Evolutionary conservation across 2,888 invertebrate genomes (phyloP), one percentile per base, ranked within the genome.

Genomic region (Epirrhoe alternata): DNA sequence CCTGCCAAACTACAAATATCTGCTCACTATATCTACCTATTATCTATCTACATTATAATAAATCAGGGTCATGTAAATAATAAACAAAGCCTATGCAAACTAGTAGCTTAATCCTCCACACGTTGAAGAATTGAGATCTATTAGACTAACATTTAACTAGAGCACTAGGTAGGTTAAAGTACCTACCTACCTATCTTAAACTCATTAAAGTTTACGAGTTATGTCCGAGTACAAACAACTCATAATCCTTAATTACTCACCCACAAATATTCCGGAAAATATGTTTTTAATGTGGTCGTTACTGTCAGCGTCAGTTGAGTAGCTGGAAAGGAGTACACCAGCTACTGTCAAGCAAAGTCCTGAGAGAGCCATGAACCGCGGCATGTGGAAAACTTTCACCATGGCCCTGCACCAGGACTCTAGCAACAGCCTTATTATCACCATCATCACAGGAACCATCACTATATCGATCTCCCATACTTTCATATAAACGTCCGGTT

Each of bases 381-480:
- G 95, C 94, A 94, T 94, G 68, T 93, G 94, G 79, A 94, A 94
- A 49, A 88, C 86, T 70, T 92, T 92, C 70, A 95, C 94, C 58
- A 96, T 84, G 8, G 92, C 91, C 57, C 94, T 84, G 69, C 94
- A 92, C 93, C 95, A 94, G 5, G 95, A 95, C 80, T 95, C 95
- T 86, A 90, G 73, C 62, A 95, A 86, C 52, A 94, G 89, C 81
- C 94, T 92, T 72, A 94, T 94, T 8, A 95, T 94, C 38, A 93
- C 86, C 81, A 94, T 94, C 71, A 95, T 88, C 71, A 96, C 90
- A 0, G 96, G 95, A 57, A 95, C 94, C 62, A 95, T 81, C 2
- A 94, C 91, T 60, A 95, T 87, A 68, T 94, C 92, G 64, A 94
- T 91, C 53, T 94, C 94, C 95, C 95, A 95, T 77, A 95, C 85